A percentile compares a stretch with the other conserved stretches of the same genome.
Conservation (phyloP, 2,113 vertebrate genomes). For the Amblyopsis rosae region DNA sequence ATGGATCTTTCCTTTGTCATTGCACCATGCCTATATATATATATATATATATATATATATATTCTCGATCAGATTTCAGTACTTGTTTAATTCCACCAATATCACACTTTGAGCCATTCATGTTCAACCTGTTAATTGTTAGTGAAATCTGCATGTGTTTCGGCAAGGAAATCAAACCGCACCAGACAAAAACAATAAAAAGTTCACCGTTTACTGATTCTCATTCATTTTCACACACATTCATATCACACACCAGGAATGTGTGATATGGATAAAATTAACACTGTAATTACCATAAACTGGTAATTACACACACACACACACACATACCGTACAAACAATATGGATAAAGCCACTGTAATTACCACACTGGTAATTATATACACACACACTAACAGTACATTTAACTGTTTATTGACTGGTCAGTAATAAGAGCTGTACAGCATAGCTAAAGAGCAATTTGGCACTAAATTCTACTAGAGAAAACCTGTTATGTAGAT, state of each 20-base stretch:
- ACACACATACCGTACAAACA: slow-evolving; percentile 9
- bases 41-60: background rate
- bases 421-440: slow-evolving; percentile 2
- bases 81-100: background rate
- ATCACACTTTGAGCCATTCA: background rate
- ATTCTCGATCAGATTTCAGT: background rate
- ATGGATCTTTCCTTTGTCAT: background rate
- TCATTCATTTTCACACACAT: no score
- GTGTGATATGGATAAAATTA: no score
- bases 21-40: slow-evolving; percentile 6
- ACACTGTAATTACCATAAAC: no score
- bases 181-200: no score
- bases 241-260: no score
- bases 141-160: no score
- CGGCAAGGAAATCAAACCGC: no score
- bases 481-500: background rate
- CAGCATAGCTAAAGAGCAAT: slow-evolving; percentile 12
- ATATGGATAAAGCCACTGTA: no score
- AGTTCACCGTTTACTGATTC: no score
- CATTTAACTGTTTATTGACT: slow-evolving; percentile 22
- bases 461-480: slow-evolving; percentile 19
- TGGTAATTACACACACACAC: slow-evolving; percentile 29
- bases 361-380: slow-evolving; percentile 8
- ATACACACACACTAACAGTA: slow-evolving; percentile 6
- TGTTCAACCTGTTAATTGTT: background rate